Base-by-base conservation (phyloP, 1,140 invertebrate species). In the Heliothis virescens region DNA sequence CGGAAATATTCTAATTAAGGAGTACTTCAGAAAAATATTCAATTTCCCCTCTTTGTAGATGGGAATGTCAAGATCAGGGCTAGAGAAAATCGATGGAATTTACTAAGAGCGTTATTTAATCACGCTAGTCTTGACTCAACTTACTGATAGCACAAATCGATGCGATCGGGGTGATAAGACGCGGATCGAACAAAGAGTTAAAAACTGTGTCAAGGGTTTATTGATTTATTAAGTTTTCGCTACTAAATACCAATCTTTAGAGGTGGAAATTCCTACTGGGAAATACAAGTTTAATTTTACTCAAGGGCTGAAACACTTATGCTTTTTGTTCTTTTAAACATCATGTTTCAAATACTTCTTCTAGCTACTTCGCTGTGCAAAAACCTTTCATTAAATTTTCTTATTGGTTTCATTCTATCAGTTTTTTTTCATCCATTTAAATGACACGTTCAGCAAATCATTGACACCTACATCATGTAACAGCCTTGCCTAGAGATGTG, bases 21-120 rank as follows among this genome's bases (percentile, higher is more conserved):
- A 65, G n/a, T 16, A 18, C 41, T 65, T 65, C 7, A 18, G n/a
- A 13, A 21, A 50, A 67, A 67, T 47, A 18, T 18, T 15, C 41
- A 65, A 65, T 65, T 48, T 67, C 41, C 60, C n/a, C 16, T 67
- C 63, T 48, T 48, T 3, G 15, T 4, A 13, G 16, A 4, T 26
- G 12, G 26, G 1, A 65, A 67, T 67, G 41, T 21, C 16, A 48
- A 67, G 63, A 67, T 48, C 41, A 67, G 41, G 41, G 41, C 10
- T 67, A 50, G 1, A 48, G 11, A 34, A 48, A 48, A 65, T 65
- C 60, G 15, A 63, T 47, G 12, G n/a, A 47, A 63, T 63, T 47
- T 18, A 0, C 41, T 65, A 21, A 12, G 41, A 65, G 16, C 62
- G 47, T 48, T 65, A 18, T 12, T 65, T 47, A 65, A 48, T 65